A percentile compares a stretch with the other conserved stretches of the same genome.
Conservation (phyloP, 2,113 vertebrate species). For the Rostratula benghalensis region DNA sequence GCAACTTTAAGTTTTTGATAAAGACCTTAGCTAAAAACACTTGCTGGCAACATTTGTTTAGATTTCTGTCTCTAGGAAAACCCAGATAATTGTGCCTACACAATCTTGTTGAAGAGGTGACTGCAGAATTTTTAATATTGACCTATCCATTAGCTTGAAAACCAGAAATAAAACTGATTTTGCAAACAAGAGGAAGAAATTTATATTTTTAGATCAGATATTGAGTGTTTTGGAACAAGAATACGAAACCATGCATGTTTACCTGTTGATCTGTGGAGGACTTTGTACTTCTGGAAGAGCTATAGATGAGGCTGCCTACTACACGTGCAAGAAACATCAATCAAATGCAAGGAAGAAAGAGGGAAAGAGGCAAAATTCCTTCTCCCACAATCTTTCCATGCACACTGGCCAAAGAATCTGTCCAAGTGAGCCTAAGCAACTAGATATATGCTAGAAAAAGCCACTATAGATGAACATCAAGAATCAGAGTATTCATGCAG, state of each 20-base stretch:
- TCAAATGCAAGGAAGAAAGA: neutral
- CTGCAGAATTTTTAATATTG: neutral
- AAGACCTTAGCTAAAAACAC: neutral
- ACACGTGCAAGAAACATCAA: neutral
- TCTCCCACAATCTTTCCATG: neutral
- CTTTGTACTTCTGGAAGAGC: neutral
- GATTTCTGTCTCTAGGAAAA: neutral
- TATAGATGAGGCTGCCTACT: neutral
- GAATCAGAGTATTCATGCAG: neutral
- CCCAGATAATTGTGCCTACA: neutral
- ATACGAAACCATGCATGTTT: neutral
- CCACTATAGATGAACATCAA: neutral
- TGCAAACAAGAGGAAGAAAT: neutral
- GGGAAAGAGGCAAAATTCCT: neutral
- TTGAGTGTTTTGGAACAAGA: neutral
- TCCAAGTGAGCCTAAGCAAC: neutral
- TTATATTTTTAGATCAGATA: neutral
- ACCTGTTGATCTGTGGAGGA: neutral
- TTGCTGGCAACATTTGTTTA: neutral
- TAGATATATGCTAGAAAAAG: neutral
- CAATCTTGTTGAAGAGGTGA: neutral
- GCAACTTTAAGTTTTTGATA: neutral
- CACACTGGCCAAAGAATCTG: neutral
- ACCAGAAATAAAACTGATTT: neutral
- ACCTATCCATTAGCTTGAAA: neutral